Base-by-base conservation (phyloP, 64 coral and sea anemone species). In the Pocillopora verrucosa region DNA sequence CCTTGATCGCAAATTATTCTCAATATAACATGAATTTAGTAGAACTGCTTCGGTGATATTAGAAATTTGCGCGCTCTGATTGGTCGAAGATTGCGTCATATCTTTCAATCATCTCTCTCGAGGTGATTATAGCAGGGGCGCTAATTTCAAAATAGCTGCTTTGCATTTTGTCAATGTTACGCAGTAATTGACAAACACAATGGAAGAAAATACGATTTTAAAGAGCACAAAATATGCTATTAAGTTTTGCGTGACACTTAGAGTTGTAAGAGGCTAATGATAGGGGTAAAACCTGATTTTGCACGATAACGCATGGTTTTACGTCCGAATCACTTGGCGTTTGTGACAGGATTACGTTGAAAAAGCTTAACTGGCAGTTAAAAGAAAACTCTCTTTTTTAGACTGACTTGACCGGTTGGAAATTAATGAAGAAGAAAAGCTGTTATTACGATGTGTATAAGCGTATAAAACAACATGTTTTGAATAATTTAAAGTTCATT, bases 271-370 rank as follows among this genome's bases (percentile, higher is more conserved):
- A 68, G 64, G 22, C 64, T 68, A 19, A 68, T 68, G 64, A 15
- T 68, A 68, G 64, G 64, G 64, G 64, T 68, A 68, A 68, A 68
- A 68, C 64, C 64, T 68, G 64, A 68, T 13, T 68, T 68, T 68
- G 64, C 64, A 68, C 64, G 64, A n/a, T 68, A 68, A 15, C 13
- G 5, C 64, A 68, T 68, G 10, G 64, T 68, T 68, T 16, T 11
- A n/a, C 13, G 64, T 68, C 64, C 22, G 64, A 68, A 68, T 68
- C 64, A 13, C 13, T 68, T 68, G 64, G 64, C 13, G 7, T 68
- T 68, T 68, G 22, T 13, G 64, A 68, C 10, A 68, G 13, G 9
- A 68, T 68, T 68, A 68, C 64, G 64, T 68, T 68, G 64, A 68
- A 68, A 68, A 68, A n/a, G 64, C 64, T 68, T 68, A 68, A 68